Evolutionary conservation across 2,113 vertebrate species (phyloP).

Genomic region (Hassar affinis): DNA sequence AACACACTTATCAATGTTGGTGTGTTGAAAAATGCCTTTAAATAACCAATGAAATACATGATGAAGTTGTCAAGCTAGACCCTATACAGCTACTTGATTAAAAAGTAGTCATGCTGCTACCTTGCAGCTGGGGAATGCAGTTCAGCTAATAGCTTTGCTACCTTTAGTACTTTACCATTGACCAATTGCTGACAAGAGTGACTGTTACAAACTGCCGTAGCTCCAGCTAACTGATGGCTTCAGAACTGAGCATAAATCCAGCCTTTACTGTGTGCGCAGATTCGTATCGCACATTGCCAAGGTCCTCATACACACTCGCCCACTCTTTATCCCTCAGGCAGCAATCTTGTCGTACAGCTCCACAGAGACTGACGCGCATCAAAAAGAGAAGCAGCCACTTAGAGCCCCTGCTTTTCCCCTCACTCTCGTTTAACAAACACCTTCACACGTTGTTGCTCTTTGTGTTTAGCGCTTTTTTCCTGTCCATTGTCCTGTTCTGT

Average conservation of each 20-base stretch:
- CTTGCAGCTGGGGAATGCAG: too few species aligned
- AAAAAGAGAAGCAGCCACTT: slow-evolving; percentile 7
- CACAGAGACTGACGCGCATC: slow-evolving; percentile 14
- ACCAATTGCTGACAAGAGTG: too few species aligned
- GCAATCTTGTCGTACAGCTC: slow-evolving; percentile 30
- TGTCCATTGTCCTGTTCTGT: background rate
- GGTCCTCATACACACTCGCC: slow-evolving; percentile 14
- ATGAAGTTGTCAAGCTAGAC: background rate
- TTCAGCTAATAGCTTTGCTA: background rate
- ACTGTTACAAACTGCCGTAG: background rate
- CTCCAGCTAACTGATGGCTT: background rate
- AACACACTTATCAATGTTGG: background rate
- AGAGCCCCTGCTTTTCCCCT: background rate
- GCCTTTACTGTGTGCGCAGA: background rate
- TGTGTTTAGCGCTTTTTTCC: background rate
- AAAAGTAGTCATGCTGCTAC: background rate
- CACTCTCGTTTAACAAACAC: background rate
- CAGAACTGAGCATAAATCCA: background rate
- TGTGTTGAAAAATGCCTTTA: background rate
- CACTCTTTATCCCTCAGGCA: slow-evolving; percentile 35
- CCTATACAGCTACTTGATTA: background rate
- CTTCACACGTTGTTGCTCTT: background rate
- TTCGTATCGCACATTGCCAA: background rate
- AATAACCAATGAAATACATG: background rate
- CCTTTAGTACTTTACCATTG: too few species aligned